phyloP scores from a whole-genome alignment of 2,113 vertebrate species.

The Glaucomys volans region DNA sequence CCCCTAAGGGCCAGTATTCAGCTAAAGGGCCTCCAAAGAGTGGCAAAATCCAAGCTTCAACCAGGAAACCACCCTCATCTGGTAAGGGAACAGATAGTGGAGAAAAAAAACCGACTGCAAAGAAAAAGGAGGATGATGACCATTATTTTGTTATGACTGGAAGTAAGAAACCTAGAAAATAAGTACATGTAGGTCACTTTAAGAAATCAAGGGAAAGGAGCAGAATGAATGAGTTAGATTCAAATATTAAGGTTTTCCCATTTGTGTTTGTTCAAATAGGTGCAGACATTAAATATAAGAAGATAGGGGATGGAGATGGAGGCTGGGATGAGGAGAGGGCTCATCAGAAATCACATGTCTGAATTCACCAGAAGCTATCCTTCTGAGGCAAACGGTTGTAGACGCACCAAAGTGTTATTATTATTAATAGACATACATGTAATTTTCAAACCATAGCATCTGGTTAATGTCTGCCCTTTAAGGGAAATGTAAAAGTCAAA shows the following conservation, averaged over 20 bases:
- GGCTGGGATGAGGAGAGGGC: neutral
- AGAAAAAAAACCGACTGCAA: constrained; percentile 79
- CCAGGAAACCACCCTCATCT: constrained; percentile 35
- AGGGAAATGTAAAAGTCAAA: neutral
- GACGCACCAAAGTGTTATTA: neutral
- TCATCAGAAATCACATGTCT: neutral
- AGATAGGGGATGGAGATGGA: neutral
- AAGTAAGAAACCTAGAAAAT: constrained; percentile 90
- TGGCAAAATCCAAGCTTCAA: constrained; percentile 14
- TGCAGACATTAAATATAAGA: neutral
- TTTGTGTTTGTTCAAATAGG: neutral
- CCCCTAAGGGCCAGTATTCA: constrained; percentile 62
- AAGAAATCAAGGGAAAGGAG: neutral
- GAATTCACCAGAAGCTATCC: neutral
- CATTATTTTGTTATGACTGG: constrained; percentile 95
- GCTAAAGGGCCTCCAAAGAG: constrained; percentile 69
- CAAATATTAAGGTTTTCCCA: neutral
- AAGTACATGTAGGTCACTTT: constrained; percentile 38
- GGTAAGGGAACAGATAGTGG: constrained; percentile 58
- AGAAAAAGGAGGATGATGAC: constrained; percentile 88
- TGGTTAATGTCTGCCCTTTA: neutral
- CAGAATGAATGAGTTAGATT: neutral
- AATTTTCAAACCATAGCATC: neutral
- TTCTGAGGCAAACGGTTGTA: neutral
- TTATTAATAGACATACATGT: neutral